Evolutionary conservation across 2,888 invertebrate genomes (phyloP), one percentile per base, ranked within the genome.

Genomic region (Spisula subtruncata): DNA sequence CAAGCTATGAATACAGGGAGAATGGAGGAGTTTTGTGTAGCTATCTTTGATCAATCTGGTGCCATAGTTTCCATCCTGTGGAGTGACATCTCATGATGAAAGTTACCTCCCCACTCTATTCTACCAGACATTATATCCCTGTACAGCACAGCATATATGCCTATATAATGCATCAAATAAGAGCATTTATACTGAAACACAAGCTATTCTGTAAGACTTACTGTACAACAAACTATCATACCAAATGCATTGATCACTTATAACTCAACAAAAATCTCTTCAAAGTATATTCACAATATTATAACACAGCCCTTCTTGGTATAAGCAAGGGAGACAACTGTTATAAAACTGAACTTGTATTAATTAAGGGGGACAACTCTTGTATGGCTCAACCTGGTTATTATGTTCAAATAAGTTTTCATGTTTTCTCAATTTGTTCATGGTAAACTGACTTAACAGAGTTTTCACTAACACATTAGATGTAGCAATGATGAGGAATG

Each of bases 361-460:
- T 2, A 60, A 60, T 60, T 20, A 60, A n/a, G 60, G 60, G 60
- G 18, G 60, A 60, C 60, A 60, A 60, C 60, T 60, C 60, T n/a
- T 60, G 60, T 1, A 6, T 6, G 8, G n/a, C 60, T 60, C 6
- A n/a, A 60, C n/a, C 60, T 60, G n/a, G 6, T 60, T 20, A n/a
- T 60, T 20, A 60, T 60, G n/a, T 16, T 60, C 16, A 56, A 4
- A 16, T 12, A 5, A 18, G 10, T 56, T 60, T n/a, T 60, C 60
- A 60, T 60, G 14, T 60, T 60, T 60, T 60, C 18, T 60, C 60
- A 60, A 60, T 60, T n/a, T 60, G n/a, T 60, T 60, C 60, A 60
- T 60, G 60, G n/a, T n/a, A 60, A 48, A 48, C 48, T 12, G 48
- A 48, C 12, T 48, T 8, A 48, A 12, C 48, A 48, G 48, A 48